phyloP scores from a whole-genome alignment of 1,140 invertebrate species.

The Hylaeus volcanicus region DNA sequence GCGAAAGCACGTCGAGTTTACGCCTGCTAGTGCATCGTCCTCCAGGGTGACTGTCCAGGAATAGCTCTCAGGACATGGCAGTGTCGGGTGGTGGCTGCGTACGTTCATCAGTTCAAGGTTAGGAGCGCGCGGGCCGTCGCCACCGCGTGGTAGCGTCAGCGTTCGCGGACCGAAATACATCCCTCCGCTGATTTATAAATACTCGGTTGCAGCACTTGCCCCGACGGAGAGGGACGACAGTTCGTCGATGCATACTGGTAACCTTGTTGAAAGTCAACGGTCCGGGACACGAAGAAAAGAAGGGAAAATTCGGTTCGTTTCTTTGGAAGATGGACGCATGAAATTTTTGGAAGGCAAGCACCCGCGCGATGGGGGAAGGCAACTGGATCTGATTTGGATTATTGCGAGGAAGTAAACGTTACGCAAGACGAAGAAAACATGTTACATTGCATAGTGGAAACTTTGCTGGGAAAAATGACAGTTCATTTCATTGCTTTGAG shows the following conservation, averaged over 20 bases:
- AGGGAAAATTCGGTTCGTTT: slow-evolving; percentile 22
- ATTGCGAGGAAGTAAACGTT: no score
- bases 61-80: slow-evolving; percentile 65
- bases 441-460: no score
- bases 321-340: no score
- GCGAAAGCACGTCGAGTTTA: slow-evolving; percentile 47
- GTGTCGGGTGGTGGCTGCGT: slow-evolving; percentile 53
- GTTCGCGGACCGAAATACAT: slow-evolving; percentile 69
- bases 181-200: slow-evolving; percentile 67
- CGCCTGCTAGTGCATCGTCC: slow-evolving; percentile 39
- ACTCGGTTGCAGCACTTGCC: slow-evolving; percentile 38
- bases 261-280: slow-evolving; percentile 56
- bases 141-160: slow-evolving; percentile 56
- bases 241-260: slow-evolving; percentile 61
- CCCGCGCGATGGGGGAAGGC: no score
- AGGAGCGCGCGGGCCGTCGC: slow-evolving; percentile 64
- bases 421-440: no score
- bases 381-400: no score
- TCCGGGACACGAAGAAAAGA: slow-evolving; percentile 16
- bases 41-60: slow-evolving; percentile 65
- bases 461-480: no score
- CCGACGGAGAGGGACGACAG: slow-evolving; percentile 37
- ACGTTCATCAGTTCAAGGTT: slow-evolving; percentile 76
- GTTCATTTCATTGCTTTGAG: no score
- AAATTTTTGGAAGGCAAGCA: no score